These are phyloP conservation scores for Cataglyphis albicans DNA, from an alignment of 2,888 invertebrate species.

Conservation along the genomic window DNA sequence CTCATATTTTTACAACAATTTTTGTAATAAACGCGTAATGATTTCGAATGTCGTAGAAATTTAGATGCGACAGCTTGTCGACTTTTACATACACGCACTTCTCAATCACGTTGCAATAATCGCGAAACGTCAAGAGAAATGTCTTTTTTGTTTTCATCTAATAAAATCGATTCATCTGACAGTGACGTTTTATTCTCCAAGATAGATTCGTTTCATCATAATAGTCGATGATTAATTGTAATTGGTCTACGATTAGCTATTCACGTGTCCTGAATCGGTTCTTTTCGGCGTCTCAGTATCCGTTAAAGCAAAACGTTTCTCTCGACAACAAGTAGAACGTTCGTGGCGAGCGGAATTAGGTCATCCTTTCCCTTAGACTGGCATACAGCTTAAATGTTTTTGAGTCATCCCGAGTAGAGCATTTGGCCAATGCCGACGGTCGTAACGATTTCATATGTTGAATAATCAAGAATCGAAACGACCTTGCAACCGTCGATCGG, in stretches of 20 bases:
- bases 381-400: slow-evolving; percentile 25
- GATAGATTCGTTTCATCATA: slow-evolving; percentile 20
- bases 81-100: slow-evolving; percentile 41
- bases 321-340: slow-evolving; percentile 45
- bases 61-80: slow-evolving; percentile 12
- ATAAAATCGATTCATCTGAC: slow-evolving; percentile 11
- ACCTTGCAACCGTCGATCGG: slow-evolving; percentile 49
- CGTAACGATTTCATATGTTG: slow-evolving; percentile 46
- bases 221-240: slow-evolving; percentile 27
- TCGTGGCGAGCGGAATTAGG: slow-evolving; percentile 30
- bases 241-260: slow-evolving; percentile 20
- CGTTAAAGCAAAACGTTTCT: slow-evolving; percentile 34
- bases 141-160: slow-evolving; percentile 16
- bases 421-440: slow-evolving; percentile 28
- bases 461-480: slow-evolving; percentile 41
- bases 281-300: slow-evolving; percentile 23
- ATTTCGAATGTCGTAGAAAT: slow-evolving; percentile 16
- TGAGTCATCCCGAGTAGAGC: slow-evolving; percentile 16
- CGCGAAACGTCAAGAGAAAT: slow-evolving; percentile 33
- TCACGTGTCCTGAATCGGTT: slow-evolving; percentile 28
- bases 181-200: neutral
- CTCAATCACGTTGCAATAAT: slow-evolving; percentile 13
- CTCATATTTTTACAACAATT: neutral
- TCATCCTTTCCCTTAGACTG: slow-evolving; percentile 39
- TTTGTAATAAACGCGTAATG: neutral